Conservation (phyloP, 2,888 invertebrate species). For the Hipparchia semele region DNA sequence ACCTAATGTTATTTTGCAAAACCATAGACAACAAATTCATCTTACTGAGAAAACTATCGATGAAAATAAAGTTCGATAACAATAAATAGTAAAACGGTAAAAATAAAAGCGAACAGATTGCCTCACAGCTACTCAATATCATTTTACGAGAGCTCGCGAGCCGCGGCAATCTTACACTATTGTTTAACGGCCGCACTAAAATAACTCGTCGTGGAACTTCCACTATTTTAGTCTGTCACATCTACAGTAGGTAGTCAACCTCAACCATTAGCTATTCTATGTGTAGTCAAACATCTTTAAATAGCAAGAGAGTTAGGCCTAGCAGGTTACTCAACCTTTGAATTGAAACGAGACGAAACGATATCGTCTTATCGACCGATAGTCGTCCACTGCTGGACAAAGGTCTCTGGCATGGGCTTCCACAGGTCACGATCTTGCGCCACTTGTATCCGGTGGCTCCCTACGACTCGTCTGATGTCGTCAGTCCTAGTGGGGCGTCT, state of each 20-base stretch:
- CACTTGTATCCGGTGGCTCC: too few relatives aligned
- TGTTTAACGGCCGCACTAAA: slow-evolving; percentile 51
- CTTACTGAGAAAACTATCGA: neutral
- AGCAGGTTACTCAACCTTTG: too few relatives aligned
- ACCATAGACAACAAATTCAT: neutral
- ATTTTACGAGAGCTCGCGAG: slow-evolving; percentile 42
- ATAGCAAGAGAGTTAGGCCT: too few relatives aligned
- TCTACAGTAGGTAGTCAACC: neutral
- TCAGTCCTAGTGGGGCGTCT: too few relatives aligned
- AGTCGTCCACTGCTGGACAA: too few relatives aligned
- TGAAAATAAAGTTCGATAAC: neutral
- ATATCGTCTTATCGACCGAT: too few relatives aligned
- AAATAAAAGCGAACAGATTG: slow-evolving; percentile 25
- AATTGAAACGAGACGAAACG: too few relatives aligned
- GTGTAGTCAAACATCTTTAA: too few relatives aligned
- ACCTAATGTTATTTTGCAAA: neutral
- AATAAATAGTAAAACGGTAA: slow-evolving; percentile 15
- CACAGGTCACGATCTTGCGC: too few relatives aligned
- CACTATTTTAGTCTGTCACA: slow-evolving; percentile 17
- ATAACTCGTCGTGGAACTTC: slow-evolving; percentile 44
- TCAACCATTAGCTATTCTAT: too few relatives aligned
- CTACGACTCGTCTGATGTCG: too few relatives aligned
- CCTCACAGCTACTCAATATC: slow-evolving; percentile 35
- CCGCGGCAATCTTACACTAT: slow-evolving; percentile 62
- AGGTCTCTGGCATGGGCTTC: too few relatives aligned